Conservation (phyloP, 1,140 invertebrate species). For the Catajapyx aquilonaris region DNA sequence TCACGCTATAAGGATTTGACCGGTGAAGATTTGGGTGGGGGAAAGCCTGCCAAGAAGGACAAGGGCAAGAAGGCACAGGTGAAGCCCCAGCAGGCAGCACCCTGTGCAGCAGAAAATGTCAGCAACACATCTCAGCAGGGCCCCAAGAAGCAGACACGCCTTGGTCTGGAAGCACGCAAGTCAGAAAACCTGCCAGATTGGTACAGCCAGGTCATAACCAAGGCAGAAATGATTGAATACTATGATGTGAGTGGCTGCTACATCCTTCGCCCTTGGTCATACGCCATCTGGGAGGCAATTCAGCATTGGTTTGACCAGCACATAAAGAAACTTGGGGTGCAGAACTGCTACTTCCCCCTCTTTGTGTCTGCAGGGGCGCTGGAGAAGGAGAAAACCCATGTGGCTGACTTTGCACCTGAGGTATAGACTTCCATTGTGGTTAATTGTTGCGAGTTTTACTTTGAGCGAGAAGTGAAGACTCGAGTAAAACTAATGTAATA, state of each 20-base stretch:
- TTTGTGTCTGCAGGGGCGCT: conserved; percentile 90
- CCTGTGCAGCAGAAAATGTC: too few species aligned
- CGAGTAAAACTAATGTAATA: too few species aligned
- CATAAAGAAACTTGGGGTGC: conserved; percentile 82
- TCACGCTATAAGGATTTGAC: conserved; percentile 15
- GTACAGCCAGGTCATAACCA: conserved; percentile 97
- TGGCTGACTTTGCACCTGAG: conserved; percentile 96
- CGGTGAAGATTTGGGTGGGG: conserved; percentile 12
- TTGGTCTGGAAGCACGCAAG: conserved; percentile 85
- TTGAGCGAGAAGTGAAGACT: neutral
- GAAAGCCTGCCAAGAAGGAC: conserved; percentile 11
- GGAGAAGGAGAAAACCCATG: conserved; percentile 90
- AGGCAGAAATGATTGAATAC: conserved; percentile 97
- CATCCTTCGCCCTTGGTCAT: conserved; percentile 91
- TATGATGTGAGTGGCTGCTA: conserved; percentile 99
- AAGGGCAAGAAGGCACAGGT: conserved; percentile 11
- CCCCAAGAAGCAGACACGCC: conserved; percentile 66
- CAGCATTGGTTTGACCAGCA: conserved; percentile 69
- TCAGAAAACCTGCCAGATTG: conserved; percentile 86
- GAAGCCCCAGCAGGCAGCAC: conserved; percentile 11
- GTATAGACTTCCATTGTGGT: conserved; percentile 23
- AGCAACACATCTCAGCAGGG: conserved; percentile 13
- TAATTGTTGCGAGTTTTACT: too few species aligned
- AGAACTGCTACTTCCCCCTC: conserved; percentile 97
- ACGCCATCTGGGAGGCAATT: conserved; percentile 87